Evolutionary conservation across 2,797 vertebrate genomes (phyloP).

Genomic region (Chanos chanos): DNA sequence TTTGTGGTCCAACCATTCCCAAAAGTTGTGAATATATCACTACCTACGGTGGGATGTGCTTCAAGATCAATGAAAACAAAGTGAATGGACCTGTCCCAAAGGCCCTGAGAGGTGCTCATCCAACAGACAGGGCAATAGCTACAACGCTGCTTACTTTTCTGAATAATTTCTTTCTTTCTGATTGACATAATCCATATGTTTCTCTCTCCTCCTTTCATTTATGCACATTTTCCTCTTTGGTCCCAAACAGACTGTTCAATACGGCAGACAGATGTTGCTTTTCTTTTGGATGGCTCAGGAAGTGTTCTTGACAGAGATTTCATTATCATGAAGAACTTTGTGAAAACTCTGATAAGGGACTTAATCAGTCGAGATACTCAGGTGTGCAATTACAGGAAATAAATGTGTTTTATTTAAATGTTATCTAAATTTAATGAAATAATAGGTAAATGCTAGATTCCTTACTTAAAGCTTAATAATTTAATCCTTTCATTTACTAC

Average conservation of each 20-base stretch:
- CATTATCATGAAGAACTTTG: constrained; percentile 48
- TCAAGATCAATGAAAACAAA: not conserved
- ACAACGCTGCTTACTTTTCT: no score
- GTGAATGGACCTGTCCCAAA: rapidly evolving
- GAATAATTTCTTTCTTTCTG: no score
- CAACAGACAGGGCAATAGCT: no score
- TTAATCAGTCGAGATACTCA: constrained; percentile 31
- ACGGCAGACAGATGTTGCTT: constrained; percentile 58
- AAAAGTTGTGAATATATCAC: constrained; percentile 61
- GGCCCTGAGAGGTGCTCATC: constrained; percentile 42
- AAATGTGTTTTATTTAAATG: no score
- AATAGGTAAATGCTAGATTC: no score
- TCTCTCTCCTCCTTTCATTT: no score
- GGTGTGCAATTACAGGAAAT: constrained; percentile 49
- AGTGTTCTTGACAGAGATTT: constrained; percentile 12
- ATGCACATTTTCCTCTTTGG: no score
- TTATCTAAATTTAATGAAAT: not conserved
- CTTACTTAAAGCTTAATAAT: no score
- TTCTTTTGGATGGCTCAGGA: constrained; percentile 70
- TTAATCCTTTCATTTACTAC: no score
- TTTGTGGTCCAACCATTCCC: constrained; percentile 68
- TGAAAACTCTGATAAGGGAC: constrained; percentile 39
- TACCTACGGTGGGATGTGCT: constrained; percentile 61
- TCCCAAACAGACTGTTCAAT: constrained; percentile 55
- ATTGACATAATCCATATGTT: no score